Evolutionary conservation across 2,797 vertebrate species (phyloP), one percentile per base, ranked within the genome.

Genomic region (Anas capensis): DNA sequence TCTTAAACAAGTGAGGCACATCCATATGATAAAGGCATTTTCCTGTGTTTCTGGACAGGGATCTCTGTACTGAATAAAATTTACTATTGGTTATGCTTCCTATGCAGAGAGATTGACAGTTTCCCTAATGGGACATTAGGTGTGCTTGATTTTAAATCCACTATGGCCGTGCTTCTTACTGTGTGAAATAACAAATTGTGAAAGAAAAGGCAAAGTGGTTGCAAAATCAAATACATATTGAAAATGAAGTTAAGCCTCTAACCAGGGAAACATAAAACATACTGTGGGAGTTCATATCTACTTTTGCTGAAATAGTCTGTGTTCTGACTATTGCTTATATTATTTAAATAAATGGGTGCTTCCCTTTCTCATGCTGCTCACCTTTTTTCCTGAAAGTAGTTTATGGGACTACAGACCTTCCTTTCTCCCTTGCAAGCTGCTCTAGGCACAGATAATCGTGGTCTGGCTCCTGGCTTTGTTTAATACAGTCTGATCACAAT

Each of bases 41-140:
- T 58, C 40, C 72, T 80, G 11, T 40, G 53, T 64, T 92, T 93
- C 26, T 53, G 64, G 53, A 15, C 8, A 46, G 26, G 6, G 14
- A n/a, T 54, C 83, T 89, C 62, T 68, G 38, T 62, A 16, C 5
- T 69, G 46, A 72, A 53, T 70, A 78, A 72, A 72, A 61, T 16
- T 79, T 84, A 10, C 40, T 29, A 6, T 65, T 60, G 11, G 46
- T 56, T 90, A 31, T 0, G 3, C 12, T 79, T 86, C 42, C 38
- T n/a, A 0, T 0, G 2, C 16, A 13, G 40, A 44, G 64, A 42
- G 8, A 38, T 57, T 81, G 51, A 48, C 14, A 0, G 29, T 62
- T 75, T 14, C 46, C 36, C 65, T 82, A 26, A 40, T 17, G 33
- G 14, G 34, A 40, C 10, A 14, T 64, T 14, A 49, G 34, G 3